phyloP scores from a whole-genome alignment of 2,888 invertebrate genomes.

The Rhagonycha lutea region DNA sequence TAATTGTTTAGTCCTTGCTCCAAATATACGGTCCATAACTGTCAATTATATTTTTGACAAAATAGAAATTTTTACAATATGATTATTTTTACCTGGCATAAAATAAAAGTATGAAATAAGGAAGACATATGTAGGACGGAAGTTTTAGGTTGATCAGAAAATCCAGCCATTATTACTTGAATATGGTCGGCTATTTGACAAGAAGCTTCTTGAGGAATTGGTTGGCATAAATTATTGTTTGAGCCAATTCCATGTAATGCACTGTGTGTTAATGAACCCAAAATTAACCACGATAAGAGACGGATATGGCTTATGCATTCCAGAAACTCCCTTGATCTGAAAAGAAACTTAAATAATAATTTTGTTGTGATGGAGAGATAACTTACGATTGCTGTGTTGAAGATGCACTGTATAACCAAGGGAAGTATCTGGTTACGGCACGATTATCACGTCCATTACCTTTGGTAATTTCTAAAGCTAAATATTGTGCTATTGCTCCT shows the following conservation, averaged over 20 bases:
- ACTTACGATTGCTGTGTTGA: conserved; percentile 79
- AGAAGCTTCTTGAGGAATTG: conserved; percentile 94
- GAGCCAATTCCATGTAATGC: conserved; percentile 64
- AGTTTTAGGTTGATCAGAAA: conserved; percentile 93
- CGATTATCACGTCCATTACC: conserved; percentile 84
- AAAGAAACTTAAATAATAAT: conserved; percentile 28
- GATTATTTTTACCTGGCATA: conserved; percentile 78
- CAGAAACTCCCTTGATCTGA: conserved; percentile 88
- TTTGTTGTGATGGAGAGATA: neutral
- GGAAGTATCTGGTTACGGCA: conserved; percentile 79
- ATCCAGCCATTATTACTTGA: conserved; percentile 94
- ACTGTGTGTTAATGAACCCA: conserved; percentile 92
- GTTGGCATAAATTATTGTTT: conserved; percentile 65
- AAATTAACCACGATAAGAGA: conserved; percentile 90
- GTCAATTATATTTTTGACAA: conserved; percentile 32
- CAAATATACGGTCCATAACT: conserved; percentile 97
- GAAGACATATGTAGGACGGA: conserved; percentile 95
- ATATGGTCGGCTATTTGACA: conserved; percentile 97
- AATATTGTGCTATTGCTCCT: conserved; percentile 90
- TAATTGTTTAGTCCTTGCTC: conserved; percentile 79
- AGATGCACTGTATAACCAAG: conserved; percentile 87
- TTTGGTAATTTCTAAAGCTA: conserved; percentile 91
- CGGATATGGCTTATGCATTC: conserved; percentile 95
- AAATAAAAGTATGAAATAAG: conserved; percentile 93
- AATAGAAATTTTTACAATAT: neutral